Evolutionary conservation across 2,113 vertebrate genomes (phyloP), one percentile per base, ranked within the genome.

Genomic region (Semnopithecus entellus): DNA sequence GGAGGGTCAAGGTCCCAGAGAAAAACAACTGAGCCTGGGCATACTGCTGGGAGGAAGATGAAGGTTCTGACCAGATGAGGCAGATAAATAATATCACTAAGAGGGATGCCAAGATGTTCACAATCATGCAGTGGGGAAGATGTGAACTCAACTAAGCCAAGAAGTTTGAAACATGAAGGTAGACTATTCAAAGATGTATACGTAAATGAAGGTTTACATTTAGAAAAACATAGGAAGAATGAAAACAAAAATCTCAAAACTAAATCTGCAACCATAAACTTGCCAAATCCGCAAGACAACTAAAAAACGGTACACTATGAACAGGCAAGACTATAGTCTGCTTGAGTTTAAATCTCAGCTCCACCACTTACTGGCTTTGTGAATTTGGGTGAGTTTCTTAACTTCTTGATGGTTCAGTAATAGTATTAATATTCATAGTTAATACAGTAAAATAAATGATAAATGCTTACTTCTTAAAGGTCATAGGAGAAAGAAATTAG

Each of bases 301-400:
- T 70, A 52, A 14, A 35, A 32, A 30, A 30, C 6, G 14, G 3
- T 8, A 5, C 1, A 4, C 3, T 5, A 6, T 32, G 45, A 18
- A 18, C 27, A 12, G 23, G 25, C 4, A 32, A n/a, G 25, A 45
- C 8, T 23, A 35, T 5, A 8, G 6, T 11, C 9, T 8, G 38
- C 66, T 50, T 25, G 22, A 12, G n/a, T 40, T 13, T 38, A 14
- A 50, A 17, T 68, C 55, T 57, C 9, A 22, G 61, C 22, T 50
- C 11, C 25, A 11, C 9, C 13, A 45, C 20, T 11, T 80, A n/a
- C 14, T 25, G 2, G 9, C 14, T 8, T 48, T 59, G 59, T 43
- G 73, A 38, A 32, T 1, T 35, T 76, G 48, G 22, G 3, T 6
- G 16, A n/a, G 14, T 59, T 88, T 79, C 30, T 81, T 6, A 55